Evolutionary conservation across 2,888 invertebrate species (phyloP), one percentile per base, ranked within the genome.

Genomic region (Yponomeuta cagnagella): DNA sequence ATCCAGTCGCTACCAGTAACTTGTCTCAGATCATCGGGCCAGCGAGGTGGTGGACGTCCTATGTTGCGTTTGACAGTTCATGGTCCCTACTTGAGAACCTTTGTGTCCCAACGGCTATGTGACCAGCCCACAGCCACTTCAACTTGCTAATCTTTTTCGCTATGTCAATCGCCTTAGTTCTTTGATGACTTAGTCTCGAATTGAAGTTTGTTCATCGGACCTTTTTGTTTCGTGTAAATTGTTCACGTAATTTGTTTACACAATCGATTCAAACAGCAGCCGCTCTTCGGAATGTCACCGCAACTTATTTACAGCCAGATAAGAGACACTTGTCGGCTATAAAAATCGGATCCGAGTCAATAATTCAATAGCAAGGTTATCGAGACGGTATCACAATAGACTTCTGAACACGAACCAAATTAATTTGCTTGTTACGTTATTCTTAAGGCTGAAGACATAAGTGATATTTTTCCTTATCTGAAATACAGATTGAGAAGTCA

Each of bases 221-320:
- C 43, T 43, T 43, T 8, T 43, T 43, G 43, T 43, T 33, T 43
- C 43, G 0, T 8, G 43, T 5, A 8, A 43, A 43, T 43, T 15
- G 52, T 33, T 43, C 43, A 43, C 1, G 43, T 5, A 8, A 43
- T 5, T 43, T 15, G 52, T 58, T 2, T 15, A 12, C 6, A 58
- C 15, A 58, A 58, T 10, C 15, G 52, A 58, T 15, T 58, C 52
- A 58, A 58, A 15, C 52, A 58, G 15, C 52, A 58, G 52, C 52
- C 52, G 52, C 52, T 58, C 15, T 12, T 5, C 52, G 52, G 12
- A 58, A 58, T 58, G 52, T 58, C 52, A 15, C 52, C 12, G 15
- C 52, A 58, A 58, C 52, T 58, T 58, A 58, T 58, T 58, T 58
- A 58, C 52, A 58, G 15, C 52, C 52, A 58, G 52, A 58, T 58